Base-by-base conservation (phyloP, 2,113 vertebrate species). In the Polypterus bichir region DNA sequence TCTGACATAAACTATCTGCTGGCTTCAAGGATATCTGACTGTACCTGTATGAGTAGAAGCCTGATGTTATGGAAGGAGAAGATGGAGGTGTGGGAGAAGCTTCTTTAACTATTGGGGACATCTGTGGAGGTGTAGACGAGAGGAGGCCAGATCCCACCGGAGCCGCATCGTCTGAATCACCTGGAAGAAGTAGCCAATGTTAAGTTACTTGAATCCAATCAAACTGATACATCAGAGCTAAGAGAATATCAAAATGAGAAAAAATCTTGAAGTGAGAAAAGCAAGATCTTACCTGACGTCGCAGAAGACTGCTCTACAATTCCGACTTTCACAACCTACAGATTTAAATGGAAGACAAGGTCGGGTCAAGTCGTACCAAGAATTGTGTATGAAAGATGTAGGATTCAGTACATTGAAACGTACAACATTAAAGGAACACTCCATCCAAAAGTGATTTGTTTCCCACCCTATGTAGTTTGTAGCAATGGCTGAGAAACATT, bases 311-410 rank as follows among this genome's bases (percentile, higher is more conserved):
- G 94, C 64, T 98, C 95, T 75, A 97, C 90, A 48, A 96, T 87
- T 64, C 94, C 95, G 55, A 98, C 95, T 72, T 97, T 97, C 71
- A 98, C 95, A 80, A 96, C 89, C 95, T 98, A 73, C 9, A 79
- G 68, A 54, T 62, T 48, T 27, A 27, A 27, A 27, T 27, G 27
- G 2, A 27, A 27, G 27, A 27, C 27, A 27, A 27, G 27, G 27
- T 27, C 27, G 27, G 27, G 27, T 27, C 27, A 27, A 27, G 27
- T 27, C 27, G 27, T 27, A 27, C 27, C 27, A 27, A 27, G 27
- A 27, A 27, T 27, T 27, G 27, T 27, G 27, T 27, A 27, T 27
- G 27, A 27, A 27, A 27, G 27, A 27, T 27, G 27, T 27, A 27
- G 27, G 27, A 27, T 27, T 27, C 27, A 27, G 27, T 27, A 27